Base-by-base conservation (phyloP, 2,797 vertebrate species). In the Pseudochirops cupreus region DNA sequence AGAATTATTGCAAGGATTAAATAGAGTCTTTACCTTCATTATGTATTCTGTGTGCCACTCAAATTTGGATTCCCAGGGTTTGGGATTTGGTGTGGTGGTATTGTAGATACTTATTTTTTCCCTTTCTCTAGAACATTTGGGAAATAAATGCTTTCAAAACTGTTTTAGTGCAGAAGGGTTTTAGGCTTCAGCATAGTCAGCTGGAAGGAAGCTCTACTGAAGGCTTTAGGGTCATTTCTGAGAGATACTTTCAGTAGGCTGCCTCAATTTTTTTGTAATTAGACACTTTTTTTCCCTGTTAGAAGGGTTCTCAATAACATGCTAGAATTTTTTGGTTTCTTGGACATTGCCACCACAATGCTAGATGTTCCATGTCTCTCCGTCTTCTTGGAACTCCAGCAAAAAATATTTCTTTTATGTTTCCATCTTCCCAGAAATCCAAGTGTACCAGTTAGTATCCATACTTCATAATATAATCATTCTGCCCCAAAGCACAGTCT, bases 1-100 rank as follows among this genome's bases (percentile, higher is more conserved):
- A 94, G n/a, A 33, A 91, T 90, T 96, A 87, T 87, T 93, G 56
- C n/a, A 33, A 97, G 50, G 91, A 93, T 93, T 91, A 50, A 33
- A 74, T 93, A 95, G 92, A 1, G 53, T 13, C 3, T 74, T 67
- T 67, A 67, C 14, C n/a, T 67, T n/a, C 62, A n/a, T 67, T 18
- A n/a, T n/a, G 33, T n/a, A 39, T 74, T 74, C n/a, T 74, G 5
- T 39, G 16, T 74, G 67, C 67, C 10, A 74, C 18, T 74, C 67
- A 39, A 74, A 39, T n/a, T 39, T 74, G n/a, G 67, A 74, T 74
- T 74, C n/a, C 31, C 16, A 74, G 39, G 67, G 14, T 39, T 74
- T 24, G 6, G n/a, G 67, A 29, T 31, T 59, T 31, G 29, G 28
- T 59, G 28, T 74, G 59, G 59, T 13, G 13, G 12, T 33, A 62